Conservation (phyloP, 2,797 vertebrate genomes). For the Danio kyathit region DNA sequence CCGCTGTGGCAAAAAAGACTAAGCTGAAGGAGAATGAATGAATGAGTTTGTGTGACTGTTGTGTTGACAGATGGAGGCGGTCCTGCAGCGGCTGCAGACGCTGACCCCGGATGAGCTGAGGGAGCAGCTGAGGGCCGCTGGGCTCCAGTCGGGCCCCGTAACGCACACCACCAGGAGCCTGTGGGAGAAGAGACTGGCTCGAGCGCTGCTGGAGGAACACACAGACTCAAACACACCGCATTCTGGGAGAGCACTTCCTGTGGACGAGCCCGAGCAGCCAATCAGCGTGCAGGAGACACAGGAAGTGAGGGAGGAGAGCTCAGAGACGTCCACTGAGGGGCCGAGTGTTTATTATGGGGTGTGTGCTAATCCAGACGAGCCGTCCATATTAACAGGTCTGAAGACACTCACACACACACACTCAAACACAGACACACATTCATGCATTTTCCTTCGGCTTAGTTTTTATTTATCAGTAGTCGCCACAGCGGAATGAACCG, state of each 20-base stretch:
- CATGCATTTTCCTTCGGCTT: too few species aligned
- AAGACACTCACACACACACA: too few species aligned
- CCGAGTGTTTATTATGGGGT: constrained; percentile 29
- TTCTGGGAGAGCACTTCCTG: background rate
- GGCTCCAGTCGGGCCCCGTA: constrained; percentile 85
- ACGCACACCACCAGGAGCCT: constrained; percentile 84
- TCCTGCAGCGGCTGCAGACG: constrained; percentile 77
- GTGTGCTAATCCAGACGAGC: constrained; percentile 9
- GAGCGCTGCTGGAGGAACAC: constrained; percentile 75
- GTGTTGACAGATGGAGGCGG: constrained; percentile 75
- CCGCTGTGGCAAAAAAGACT: too few species aligned
- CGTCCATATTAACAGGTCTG: background rate
- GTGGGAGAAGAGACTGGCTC: constrained; percentile 86
- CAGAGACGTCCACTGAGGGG: background rate
- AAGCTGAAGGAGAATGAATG: too few species aligned
- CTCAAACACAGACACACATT: too few species aligned
- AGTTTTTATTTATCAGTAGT: too few species aligned
- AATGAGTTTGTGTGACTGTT: too few species aligned
- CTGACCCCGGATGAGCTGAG: constrained; percentile 83
- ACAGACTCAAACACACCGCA: constrained; percentile 29
- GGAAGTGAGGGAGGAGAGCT: background rate
- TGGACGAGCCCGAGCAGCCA: constrained; percentile 6
- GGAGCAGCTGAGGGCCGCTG: constrained; percentile 78
- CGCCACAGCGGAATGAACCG: too few species aligned
- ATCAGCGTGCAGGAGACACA: background rate